phyloP scores from a whole-genome alignment of 2,888 invertebrate species.

The Cactoblastis cactorum region DNA sequence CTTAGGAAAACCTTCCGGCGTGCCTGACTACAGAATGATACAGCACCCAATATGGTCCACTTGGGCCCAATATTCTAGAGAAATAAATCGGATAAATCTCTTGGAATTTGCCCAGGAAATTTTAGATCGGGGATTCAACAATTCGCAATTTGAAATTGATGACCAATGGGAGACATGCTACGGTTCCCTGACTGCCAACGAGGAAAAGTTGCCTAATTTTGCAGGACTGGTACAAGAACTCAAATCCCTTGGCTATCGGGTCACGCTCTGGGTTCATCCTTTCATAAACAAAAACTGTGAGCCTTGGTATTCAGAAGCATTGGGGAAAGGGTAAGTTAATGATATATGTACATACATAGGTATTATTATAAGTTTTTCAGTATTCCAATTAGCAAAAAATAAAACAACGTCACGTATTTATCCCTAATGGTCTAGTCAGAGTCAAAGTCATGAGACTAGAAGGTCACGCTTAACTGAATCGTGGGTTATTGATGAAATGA shows the following conservation, averaged over 20 bases:
- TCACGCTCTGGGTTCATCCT: slow-evolving; percentile 92
- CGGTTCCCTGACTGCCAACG: slow-evolving; percentile 87
- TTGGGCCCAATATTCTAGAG: slow-evolving; percentile 85
- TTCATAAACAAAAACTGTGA: slow-evolving; percentile 88
- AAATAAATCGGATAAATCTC: slow-evolving; percentile 81
- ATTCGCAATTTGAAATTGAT: slow-evolving; percentile 91
- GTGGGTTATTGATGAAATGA: too few relatives aligned
- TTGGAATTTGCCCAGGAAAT: slow-evolving; percentile 84
- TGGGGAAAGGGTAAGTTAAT: slow-evolving; percentile 71
- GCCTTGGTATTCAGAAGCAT: slow-evolving; percentile 78
- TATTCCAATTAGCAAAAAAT: too few relatives aligned
- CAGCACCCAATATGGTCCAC: slow-evolving; percentile 93
- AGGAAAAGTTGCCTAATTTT: slow-evolving; percentile 84
- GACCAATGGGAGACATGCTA: slow-evolving; percentile 93
- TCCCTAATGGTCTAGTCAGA: too few relatives aligned
- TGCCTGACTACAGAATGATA: slow-evolving; percentile 85
- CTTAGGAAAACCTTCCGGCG: slow-evolving; percentile 80
- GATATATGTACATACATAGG: too few relatives aligned
- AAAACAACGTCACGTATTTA: too few relatives aligned
- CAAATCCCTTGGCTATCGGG: slow-evolving; percentile 83
- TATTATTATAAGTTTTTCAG: too few relatives aligned
- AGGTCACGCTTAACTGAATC: too few relatives aligned
- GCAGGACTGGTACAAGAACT: slow-evolving; percentile 79
- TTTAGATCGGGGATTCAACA: slow-evolving; percentile 79
- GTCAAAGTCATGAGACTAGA: too few relatives aligned